Conservation (phyloP, 2,888 invertebrate genomes). For the Hydraecia micacea region DNA sequence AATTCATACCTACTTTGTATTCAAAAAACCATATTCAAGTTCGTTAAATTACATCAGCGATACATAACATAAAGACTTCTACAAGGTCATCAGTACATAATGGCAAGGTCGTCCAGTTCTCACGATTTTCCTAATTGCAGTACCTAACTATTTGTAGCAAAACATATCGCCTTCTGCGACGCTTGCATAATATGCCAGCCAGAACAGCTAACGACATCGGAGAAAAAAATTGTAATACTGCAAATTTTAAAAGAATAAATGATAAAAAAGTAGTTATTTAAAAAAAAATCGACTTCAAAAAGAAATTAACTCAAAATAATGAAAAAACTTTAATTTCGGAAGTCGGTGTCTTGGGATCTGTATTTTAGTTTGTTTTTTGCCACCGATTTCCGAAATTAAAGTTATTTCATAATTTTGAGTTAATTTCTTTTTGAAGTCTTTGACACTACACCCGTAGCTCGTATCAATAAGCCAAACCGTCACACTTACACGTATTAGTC, state of each 20-base stretch:
- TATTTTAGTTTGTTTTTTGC: too few relatives aligned
- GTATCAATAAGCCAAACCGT: too few relatives aligned
- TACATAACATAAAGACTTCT: neutral
- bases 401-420: too few relatives aligned
- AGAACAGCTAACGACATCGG: constrained; percentile 14
- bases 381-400: too few relatives aligned
- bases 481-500: too few relatives aligned
- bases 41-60: constrained; percentile 14
- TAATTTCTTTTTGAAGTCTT: too few relatives aligned
- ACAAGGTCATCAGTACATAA: constrained; percentile 33
- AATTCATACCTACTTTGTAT: neutral
- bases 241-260: neutral
- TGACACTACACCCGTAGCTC: too few relatives aligned
- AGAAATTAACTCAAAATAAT: too few relatives aligned
- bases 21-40: neutral
- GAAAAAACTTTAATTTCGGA: too few relatives aligned
- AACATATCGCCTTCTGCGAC: constrained; percentile 20
- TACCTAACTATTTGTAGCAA: constrained; percentile 37
- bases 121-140: constrained; percentile 43
- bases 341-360: too few relatives aligned
- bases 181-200: constrained; percentile 1
- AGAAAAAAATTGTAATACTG: neutral
- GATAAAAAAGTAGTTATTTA: too few relatives aligned
- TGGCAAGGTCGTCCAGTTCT: constrained; percentile 33
- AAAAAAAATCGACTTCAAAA: too few relatives aligned